A percentile compares a stretch with the other conserved stretches of the same genome.
Conservation (phyloP, 2,797 vertebrate genomes). For the Melanogrammus aeglefinus region DNA sequence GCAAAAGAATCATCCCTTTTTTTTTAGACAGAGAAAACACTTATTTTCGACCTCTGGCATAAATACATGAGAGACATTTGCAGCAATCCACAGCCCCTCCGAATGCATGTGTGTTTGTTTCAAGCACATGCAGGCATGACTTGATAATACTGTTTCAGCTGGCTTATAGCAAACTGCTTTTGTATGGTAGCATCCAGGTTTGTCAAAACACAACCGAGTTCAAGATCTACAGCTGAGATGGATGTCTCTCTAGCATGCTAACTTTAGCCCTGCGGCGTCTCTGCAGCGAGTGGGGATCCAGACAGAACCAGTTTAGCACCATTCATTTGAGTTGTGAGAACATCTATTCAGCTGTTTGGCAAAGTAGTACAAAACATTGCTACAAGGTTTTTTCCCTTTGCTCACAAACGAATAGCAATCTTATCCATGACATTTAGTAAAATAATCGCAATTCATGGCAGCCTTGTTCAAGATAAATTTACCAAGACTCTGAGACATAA, state of each 20-base stretch:
- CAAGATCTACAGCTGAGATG: background rate
- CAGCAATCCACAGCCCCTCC: slow-evolving; percentile 50
- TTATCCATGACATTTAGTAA: slow-evolving; percentile 36
- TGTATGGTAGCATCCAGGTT: background rate
- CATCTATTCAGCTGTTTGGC: slow-evolving; percentile 42
- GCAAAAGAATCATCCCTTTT: slow-evolving; percentile 53
- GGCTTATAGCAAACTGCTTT: background rate
- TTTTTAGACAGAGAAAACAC: slow-evolving; percentile 53
- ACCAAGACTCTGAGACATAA: background rate
- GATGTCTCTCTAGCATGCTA: background rate
- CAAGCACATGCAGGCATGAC: background rate
- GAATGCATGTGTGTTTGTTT: slow-evolving; percentile 11
- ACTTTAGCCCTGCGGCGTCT: background rate
- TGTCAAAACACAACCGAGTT: background rate
- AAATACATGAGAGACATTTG: slow-evolving; percentile 44
- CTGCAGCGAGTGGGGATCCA: slow-evolving; percentile 1
- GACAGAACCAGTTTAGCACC: slow-evolving; percentile 52
- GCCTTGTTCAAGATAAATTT: slow-evolving; percentile 46
- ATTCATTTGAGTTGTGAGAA: slow-evolving; percentile 42
- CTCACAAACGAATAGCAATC: slow-evolving; percentile 3
- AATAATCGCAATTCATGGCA: slow-evolving; percentile 42
- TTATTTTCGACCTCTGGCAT: slow-evolving; percentile 37
- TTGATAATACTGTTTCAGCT: background rate
- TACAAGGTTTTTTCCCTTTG: slow-evolving; percentile 35
- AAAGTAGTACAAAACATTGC: slow-evolving; percentile 45